A percentile compares a stretch with the other conserved stretches of the same genome.
Conservation (phyloP, 2,113 vertebrate genomes). For the Cynocephalus volans region DNA sequence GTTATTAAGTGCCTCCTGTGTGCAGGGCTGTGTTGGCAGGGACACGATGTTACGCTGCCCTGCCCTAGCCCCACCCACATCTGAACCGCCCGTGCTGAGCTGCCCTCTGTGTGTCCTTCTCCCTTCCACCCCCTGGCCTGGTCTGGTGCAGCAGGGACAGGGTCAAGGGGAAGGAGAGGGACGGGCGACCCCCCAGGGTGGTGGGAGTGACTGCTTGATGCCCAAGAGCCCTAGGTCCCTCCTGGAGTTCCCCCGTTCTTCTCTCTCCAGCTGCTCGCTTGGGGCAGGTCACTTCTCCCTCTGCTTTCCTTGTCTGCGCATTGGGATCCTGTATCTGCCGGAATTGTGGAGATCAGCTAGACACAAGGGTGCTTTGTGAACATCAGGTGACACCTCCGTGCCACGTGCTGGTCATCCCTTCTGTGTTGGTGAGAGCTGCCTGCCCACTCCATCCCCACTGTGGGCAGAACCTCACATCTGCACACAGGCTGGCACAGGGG, state of each 20-base stretch:
- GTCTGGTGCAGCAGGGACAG: neutral
- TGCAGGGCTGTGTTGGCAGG: neutral
- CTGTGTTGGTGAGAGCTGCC: neutral
- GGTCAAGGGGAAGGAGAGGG: neutral
- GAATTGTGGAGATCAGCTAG: fast-evolving
- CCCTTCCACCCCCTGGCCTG: neutral
- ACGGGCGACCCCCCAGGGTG: neutral
- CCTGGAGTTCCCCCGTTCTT: neutral
- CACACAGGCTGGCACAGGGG: fast-evolving
- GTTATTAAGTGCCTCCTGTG: neutral
- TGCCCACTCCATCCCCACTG: fast-evolving
- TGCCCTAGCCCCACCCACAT: neutral
- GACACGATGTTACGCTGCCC: too few relatives aligned
- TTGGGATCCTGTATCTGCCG: neutral
- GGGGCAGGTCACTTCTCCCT: neutral
- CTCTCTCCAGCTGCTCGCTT: fast-evolving
- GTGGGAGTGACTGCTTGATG: neutral
- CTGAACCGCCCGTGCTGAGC: fast-evolving
- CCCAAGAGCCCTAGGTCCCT: neutral
- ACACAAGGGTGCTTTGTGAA: fast-evolving
- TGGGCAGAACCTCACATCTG: neutral
- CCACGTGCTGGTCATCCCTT: neutral
- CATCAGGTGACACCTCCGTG: fast-evolving
- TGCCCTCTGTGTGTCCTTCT: neutral
- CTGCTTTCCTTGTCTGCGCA: fast-evolving